Percentiles rank a stretch among this genome's conserved stretches.
These are phyloP conservation scores for Drosophila rufa DNA, from an alignment of 1,140 invertebrate genomes.

Conservation along the genomic window DNA sequence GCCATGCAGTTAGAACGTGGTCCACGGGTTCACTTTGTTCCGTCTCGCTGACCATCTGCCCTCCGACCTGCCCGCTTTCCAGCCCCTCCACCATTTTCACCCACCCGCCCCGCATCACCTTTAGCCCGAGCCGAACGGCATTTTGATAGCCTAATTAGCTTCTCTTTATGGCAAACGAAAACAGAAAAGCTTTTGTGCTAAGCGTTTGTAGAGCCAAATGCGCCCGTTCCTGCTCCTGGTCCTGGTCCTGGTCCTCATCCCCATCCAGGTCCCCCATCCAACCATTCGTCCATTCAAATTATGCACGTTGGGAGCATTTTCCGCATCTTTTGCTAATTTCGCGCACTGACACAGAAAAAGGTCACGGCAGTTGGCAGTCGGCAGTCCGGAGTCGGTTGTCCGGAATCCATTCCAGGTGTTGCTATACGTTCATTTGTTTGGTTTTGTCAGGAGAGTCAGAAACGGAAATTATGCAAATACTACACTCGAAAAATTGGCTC, in stretches of 20 bases:
- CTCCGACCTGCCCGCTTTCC: background rate
- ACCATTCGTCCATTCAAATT: constrained; percentile 66
- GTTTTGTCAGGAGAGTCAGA: constrained; percentile 22
- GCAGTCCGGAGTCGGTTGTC: background rate
- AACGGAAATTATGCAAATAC: constrained; percentile 48
- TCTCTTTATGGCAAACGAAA: constrained; percentile 73
- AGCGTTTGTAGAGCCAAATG: constrained; percentile 69
- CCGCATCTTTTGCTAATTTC: constrained; percentile 74
- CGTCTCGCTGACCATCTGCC: constrained; percentile 45
- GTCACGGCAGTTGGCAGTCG: constrained; percentile 41
- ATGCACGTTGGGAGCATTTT: constrained; percentile 72
- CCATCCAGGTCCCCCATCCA: background rate
- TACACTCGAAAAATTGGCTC: constrained; percentile 26
- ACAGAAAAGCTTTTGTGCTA: constrained; percentile 75
- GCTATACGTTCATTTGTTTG: constrained; percentile 44
- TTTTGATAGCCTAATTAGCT: constrained; percentile 83
- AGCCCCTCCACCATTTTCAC: background rate
- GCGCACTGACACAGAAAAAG: constrained; percentile 77
- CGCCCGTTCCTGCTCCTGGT: constrained; percentile 23
- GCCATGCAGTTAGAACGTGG: constrained; percentile 46
- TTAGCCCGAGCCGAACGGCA: constrained; percentile 56
- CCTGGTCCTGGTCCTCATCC: background rate
- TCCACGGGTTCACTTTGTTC: constrained; percentile 55
- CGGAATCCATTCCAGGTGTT: constrained; percentile 48
- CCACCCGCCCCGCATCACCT: constrained; percentile 4